These are phyloP conservation scores for Zophobas atratus DNA, from an alignment of 1,140 invertebrate genomes.

Conservation along the genomic window DNA sequence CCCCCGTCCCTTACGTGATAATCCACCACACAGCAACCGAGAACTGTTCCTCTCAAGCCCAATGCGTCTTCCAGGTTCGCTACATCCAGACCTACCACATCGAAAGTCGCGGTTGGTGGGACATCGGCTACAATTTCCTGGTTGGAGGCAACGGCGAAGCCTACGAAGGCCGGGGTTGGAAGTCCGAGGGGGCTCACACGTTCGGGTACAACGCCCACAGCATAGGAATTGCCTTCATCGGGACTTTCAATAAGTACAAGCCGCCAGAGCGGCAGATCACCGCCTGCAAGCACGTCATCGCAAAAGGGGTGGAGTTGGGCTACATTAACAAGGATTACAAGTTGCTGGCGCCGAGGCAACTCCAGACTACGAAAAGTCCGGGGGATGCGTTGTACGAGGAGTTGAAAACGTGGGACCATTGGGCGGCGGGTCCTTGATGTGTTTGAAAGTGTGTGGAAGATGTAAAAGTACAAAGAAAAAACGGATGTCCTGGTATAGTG, in stretches of 20 bases:
- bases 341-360: slow-evolving; percentile 63
- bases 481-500: neutral
- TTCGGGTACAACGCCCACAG: slow-evolving; percentile 74
- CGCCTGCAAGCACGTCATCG: slow-evolving; percentile 55
- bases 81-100: slow-evolving; percentile 82
- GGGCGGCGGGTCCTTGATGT: slow-evolving; percentile 10
- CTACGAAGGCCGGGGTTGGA: slow-evolving; percentile 78
- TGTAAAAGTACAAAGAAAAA: neutral
- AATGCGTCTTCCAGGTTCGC: slow-evolving; percentile 66
- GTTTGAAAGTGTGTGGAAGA: no score
- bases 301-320: slow-evolving; percentile 57
- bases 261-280: slow-evolving; percentile 53
- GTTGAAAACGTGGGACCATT: slow-evolving; percentile 74
- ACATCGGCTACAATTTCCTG: slow-evolving; percentile 83
- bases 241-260: slow-evolving; percentile 70
- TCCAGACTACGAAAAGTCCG: slow-evolving; percentile 63
- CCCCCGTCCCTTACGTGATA: slow-evolving; percentile 59
- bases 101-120: slow-evolving; percentile 73
- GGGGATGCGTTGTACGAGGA: slow-evolving; percentile 67
- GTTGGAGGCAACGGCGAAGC: slow-evolving; percentile 80
- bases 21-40: slow-evolving; percentile 68
- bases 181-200: slow-evolving; percentile 71
- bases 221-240: slow-evolving; percentile 79
- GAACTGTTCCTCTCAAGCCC: slow-evolving; percentile 64
- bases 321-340: slow-evolving; percentile 61